Conservation (phyloP, 2,888 invertebrate genomes). For the Epistrophe grossulariae region DNA sequence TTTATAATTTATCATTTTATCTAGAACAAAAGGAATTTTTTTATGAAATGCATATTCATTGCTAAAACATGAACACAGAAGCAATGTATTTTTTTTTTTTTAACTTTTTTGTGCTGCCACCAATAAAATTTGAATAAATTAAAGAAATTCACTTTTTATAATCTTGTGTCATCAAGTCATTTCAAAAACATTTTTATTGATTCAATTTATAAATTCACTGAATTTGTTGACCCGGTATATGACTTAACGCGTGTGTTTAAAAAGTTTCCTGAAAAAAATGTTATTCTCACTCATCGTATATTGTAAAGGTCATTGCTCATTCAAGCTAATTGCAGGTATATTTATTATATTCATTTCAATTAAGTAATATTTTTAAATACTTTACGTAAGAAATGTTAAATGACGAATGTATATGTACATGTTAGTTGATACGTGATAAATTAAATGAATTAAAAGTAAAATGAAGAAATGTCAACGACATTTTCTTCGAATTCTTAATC, state of each 20-base stretch:
- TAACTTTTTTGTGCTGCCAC: not conserved
- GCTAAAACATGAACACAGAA: too few relatives aligned
- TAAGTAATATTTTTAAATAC: not conserved
- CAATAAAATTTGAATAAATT: not conserved
- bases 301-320: slow-evolving; percentile 5
- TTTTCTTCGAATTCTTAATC: not conserved
- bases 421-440: not conserved
- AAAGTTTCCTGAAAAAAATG: not conserved
- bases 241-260: not conserved
- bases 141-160: not conserved
- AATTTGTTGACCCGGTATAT: not conserved
- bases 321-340: not conserved
- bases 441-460: not conserved
- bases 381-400: not conserved
- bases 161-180: not conserved
- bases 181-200: not conserved
- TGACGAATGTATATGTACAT: not conserved
- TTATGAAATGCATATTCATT: too few relatives aligned
- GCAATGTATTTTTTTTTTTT: too few relatives aligned
- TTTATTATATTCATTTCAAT: not conserved
- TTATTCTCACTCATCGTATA: not conserved
- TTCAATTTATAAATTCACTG: not conserved
- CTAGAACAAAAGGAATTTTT: too few relatives aligned
- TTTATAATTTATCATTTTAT: too few relatives aligned
- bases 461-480: not conserved